These are phyloP conservation scores for Cephus runcator DNA, from an alignment of 2,888 invertebrate genomes.

Conservation along the genomic window DNA sequence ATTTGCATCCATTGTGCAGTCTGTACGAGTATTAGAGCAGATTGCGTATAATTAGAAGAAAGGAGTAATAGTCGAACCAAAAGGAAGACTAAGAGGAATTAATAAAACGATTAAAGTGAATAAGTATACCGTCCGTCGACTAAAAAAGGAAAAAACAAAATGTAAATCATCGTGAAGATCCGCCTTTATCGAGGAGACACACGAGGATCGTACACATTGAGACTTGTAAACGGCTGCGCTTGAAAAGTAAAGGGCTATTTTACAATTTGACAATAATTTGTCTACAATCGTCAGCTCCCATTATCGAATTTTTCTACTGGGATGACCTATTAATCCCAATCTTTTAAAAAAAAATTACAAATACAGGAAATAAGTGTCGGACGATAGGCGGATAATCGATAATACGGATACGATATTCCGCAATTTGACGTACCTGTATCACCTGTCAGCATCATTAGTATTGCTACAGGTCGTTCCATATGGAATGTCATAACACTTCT, in stretches of 20 bases:
- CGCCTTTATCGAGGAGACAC: neutral
- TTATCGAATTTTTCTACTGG: neutral
- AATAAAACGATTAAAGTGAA: neutral
- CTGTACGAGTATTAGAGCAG: neutral
- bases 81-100: neutral
- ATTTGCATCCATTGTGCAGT: neutral
- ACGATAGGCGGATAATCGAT: neutral
- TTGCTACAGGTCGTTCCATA: neutral
- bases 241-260: neutral
- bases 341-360: neutral
- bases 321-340: neutral
- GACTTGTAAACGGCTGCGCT: neutral
- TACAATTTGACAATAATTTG: conserved; percentile 31
- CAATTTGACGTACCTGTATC: neutral
- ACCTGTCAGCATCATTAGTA: neutral
- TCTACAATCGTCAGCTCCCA: conserved; percentile 1
- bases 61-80: neutral
- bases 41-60: neutral
- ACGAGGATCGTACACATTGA: neutral
- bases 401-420: neutral
- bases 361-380: neutral
- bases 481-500: neutral
- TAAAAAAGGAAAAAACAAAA: neutral
- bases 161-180: neutral
- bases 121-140: neutral